Evolutionary conservation across 2,797 vertebrate species (phyloP).

Genomic region (Gymnothorax javanicus): DNA sequence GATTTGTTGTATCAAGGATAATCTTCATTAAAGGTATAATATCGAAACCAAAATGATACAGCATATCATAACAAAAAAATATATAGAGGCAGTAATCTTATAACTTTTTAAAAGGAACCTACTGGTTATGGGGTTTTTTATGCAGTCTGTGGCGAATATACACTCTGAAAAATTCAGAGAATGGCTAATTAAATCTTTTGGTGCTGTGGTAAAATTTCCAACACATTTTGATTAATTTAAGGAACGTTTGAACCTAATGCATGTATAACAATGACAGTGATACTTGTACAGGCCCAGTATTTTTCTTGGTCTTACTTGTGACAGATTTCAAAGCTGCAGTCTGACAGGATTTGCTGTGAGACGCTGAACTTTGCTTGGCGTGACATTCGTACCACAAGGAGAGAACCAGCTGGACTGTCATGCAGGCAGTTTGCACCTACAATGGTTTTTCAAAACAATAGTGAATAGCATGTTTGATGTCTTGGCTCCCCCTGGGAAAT

Average conservation of each 20-base stretch:
- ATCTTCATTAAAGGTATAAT: too few relatives aligned
- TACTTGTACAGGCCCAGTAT: not conserved
- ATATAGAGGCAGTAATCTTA: not conserved
- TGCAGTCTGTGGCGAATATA: not conserved
- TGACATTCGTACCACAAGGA: constrained; percentile 51
- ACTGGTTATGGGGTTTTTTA: not conserved
- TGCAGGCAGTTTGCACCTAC: constrained; percentile 60
- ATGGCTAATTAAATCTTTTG: not conserved
- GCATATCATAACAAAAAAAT: too few relatives aligned
- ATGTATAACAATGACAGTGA: not conserved
- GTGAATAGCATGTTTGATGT: constrained; percentile 55
- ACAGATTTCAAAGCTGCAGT: not conserved
- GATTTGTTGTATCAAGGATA: too few relatives aligned
- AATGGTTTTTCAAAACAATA: constrained; percentile 46
- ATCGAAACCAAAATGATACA: too few relatives aligned
- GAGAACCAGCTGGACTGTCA: constrained; percentile 55
- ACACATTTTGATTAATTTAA: not conserved
- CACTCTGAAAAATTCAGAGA: not conserved
- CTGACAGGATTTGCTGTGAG: not conserved
- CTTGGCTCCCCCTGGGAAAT: constrained; percentile 36
- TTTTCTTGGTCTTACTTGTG: not conserved
- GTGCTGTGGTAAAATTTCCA: too few relatives aligned
- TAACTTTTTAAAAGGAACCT: not conserved
- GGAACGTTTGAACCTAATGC: not conserved
- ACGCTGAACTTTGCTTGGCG: not conserved